Base-by-base conservation (phyloP, 2,888 invertebrate species). In the Chrysodeixis includens region DNA sequence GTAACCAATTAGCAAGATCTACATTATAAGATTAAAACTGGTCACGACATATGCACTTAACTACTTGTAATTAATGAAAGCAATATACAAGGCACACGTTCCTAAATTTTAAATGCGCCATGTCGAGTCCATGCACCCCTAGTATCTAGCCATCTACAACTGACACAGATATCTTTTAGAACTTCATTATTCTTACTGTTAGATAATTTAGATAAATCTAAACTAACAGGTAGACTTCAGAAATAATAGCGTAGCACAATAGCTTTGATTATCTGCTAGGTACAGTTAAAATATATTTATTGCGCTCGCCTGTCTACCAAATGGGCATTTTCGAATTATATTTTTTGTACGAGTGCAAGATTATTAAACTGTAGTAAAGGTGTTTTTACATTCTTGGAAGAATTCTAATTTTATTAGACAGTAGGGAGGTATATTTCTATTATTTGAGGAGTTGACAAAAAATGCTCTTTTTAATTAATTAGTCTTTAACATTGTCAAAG, bases 111-210 rank as follows among this genome's bases (percentile, higher is more conserved):
- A 35, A 35, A 35, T 12, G 12, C 12, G 35, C 14, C 14, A 35
- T 35, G 35, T 35, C 14, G 35, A 35, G 35, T 35, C 12, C 46
- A 46, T 64, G 71, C 56, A 73, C 56, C 77, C 56, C 66, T 62
- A 49, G 26, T 71, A 78, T 74, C 70, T 56, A 22, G 32, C 60
- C 66, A 74, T 76, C 71, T 70, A 64, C 57, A 69, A 58, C 71
- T 73, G 71, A 69, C 66, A 78, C 61, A 76, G 67, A 76, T 73
- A 66, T 58, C n/a, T 30, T 53, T 4, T 64, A 64, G 18, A 72
- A 66, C 63, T 76, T 55, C 71, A 79, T 79, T 76, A 78, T 64
- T 7, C 64, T 55, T 71, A 76, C 76, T 78, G 79, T 78, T 78
- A 74, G 70, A 70, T 80, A 76, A 71, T 69, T 66, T 56, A 71